These are phyloP conservation scores for Arge pagana DNA, from an alignment of 2,888 invertebrate genomes.

Conservation along the genomic window DNA sequence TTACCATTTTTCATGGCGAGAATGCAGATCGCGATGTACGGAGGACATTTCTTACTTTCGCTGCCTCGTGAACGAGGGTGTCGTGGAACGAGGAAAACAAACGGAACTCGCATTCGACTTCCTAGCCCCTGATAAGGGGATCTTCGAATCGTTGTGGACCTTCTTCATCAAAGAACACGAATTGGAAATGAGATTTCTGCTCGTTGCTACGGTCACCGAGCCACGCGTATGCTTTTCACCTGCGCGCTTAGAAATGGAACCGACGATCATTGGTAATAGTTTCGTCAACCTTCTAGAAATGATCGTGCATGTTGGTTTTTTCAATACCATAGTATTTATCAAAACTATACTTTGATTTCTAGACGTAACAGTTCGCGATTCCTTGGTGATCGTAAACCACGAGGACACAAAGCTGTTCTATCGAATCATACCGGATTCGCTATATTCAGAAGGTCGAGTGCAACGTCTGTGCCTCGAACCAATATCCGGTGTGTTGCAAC, in stretches of 20 bases:
- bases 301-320: background rate
- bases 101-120: slow-evolving; percentile 69
- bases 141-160: slow-evolving; percentile 70
- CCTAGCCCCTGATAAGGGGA: slow-evolving; percentile 66
- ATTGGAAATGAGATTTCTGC: slow-evolving; percentile 63
- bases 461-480: slow-evolving; percentile 62
- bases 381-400: slow-evolving; percentile 61
- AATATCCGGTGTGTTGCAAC: slow-evolving; percentile 59
- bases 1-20: slow-evolving; percentile 66
- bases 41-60: slow-evolving; percentile 58
- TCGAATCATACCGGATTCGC: slow-evolving; percentile 62
- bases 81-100: slow-evolving; percentile 65
- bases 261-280: slow-evolving; percentile 64
- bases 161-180: slow-evolving; percentile 66
- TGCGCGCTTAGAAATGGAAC: slow-evolving; percentile 65
- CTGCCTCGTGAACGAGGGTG: slow-evolving; percentile 66
- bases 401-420: slow-evolving; percentile 62
- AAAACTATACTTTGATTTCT: background rate
- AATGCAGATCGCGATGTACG: slow-evolving; percentile 59
- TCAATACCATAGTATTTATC: background rate
- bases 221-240: slow-evolving; percentile 67
- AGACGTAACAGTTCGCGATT: slow-evolving; percentile 56
- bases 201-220: slow-evolving; percentile 69
- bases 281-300: background rate
- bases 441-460: slow-evolving; percentile 62